Evolutionary conservation across 2,888 invertebrate species (phyloP), one percentile per base, ranked within the genome.

Genomic region (Cecidostiba fungosa): DNA sequence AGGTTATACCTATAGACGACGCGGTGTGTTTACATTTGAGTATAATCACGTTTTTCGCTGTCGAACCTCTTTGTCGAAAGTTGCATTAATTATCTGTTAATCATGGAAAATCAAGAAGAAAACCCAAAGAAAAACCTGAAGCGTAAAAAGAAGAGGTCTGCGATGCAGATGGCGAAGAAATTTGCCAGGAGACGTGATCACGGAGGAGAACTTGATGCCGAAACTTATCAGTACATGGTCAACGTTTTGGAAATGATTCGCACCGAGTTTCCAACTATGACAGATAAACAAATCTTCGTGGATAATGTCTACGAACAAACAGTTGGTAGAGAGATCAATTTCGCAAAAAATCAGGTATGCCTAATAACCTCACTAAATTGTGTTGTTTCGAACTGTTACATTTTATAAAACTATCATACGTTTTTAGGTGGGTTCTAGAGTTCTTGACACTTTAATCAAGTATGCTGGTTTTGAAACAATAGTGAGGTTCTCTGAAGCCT

Each of bases 231-330:
- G 89, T 97, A 97, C 92, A 97, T 97, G 91, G 95, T 97, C 10
- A 95, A 96, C 69, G 96, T 97, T 86, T 94, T 97, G 90, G 97
- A 97, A 90, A 94, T 95, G 0, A 95, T 96, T 91, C 95, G 95
- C 87, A 94, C 95, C 81, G 95, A 95, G 82, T 96, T 97, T 88
- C 95, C 96, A 23, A 95, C 95, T 70, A 94, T 95, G 6, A 96
- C 97, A n/a, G 97, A 97, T 86, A 96, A 96, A 94, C 94, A 97
- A 83, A 94, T 95, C 0, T 95, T 97, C 91, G 96, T 96, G 0
- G 95, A 96, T 89, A 97, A 97, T 91, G 97, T 97, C 0, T 95
- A 97, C 82, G 96, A 96, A 87, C 95, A 96, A 90, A 96, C 96
- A 0, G 94, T 94, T 87, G 95, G 94, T 0, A 95, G 96, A 87